Base-by-base conservation (phyloP, 2,888 invertebrate species). In the Dasysyrphus albostriatus region DNA sequence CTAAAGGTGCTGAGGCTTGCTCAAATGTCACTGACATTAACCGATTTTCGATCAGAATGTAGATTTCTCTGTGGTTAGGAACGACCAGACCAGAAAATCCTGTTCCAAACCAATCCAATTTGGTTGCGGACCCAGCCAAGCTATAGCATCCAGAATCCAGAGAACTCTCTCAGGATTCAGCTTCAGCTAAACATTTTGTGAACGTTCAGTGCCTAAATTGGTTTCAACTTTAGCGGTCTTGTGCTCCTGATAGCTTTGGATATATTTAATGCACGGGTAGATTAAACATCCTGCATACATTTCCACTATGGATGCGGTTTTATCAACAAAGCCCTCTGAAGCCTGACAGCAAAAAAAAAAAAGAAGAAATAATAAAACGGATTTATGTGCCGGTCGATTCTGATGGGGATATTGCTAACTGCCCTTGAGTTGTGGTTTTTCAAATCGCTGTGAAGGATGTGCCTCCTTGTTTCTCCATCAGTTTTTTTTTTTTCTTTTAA, bases 21-120 rank as follows among this genome's bases (percentile, higher is more conserved):
- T 72, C 78, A 76, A 87, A 83, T 83, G 87, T 83, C 87, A 83
- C 74, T 75, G 78, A 65, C 87, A 87, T 79, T 83, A 72, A 83
- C 78, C 87, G 75, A 87, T 78, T 87, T 87, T 78, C 87, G 87
- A 87, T 83, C 69, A 83, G 83, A 87, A 87, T 87, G 87, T 75
- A 83, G 82, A 87, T 87, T 87, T 70, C 83, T 75, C 70, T 83
- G 87, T 75, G 87, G 87, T 83, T 79, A 67, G 51, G 16, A 75
- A 42, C 65, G 75, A 79, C 87, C 76, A 87, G 87, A 83, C 83
- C 87, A 87, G 83, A 87, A 83, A 87, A 87, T 87, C 87, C 83
- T 83, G 72, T 39, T 82, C 47, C 70, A 37, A 74, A 75, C 78
- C 87, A 83, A 83, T 87, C 74, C 59, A 78, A 83, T 87, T 87